phyloP scores from a whole-genome alignment of 1,140 invertebrate genomes.

The Drosophila sulfurigaster region DNA sequence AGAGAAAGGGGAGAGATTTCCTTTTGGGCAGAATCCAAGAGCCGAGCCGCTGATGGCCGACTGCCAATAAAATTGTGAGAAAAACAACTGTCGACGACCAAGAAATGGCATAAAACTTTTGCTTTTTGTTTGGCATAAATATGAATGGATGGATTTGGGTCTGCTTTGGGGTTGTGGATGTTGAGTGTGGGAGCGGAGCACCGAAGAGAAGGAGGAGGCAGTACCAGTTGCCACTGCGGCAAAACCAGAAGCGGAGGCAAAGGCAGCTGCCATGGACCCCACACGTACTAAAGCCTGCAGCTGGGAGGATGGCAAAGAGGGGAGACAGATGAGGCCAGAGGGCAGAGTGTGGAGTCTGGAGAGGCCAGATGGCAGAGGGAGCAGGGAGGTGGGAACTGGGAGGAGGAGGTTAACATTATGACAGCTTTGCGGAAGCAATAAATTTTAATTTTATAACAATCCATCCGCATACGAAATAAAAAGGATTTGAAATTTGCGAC shows the following conservation, averaged over 20 bases:
- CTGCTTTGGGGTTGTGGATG: background rate
- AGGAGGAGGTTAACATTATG: conserved; percentile 37
- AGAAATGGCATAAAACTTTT: conserved; percentile 74
- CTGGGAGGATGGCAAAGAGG: too few species aligned
- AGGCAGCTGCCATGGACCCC: conserved; percentile 10
- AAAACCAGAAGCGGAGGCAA: conserved; percentile 29
- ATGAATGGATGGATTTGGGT: conserved; percentile 73
- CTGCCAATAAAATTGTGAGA: conserved; percentile 74
- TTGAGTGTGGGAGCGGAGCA: conserved; percentile 7
- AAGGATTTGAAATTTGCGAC: conserved; percentile 51
- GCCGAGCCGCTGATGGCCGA: conserved; percentile 65
- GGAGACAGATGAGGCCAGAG: background rate
- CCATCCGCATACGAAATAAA: conserved; percentile 61
- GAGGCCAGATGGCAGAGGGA: background rate
- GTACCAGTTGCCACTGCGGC: conserved; percentile 51
- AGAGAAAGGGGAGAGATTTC: background rate
- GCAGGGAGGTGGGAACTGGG: background rate
- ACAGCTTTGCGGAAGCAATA: conserved; percentile 71
- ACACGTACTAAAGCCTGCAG: conserved; percentile 18
- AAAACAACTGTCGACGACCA: conserved; percentile 73
- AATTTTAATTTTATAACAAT: conserved; percentile 73
- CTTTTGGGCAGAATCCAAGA: conserved; percentile 47
- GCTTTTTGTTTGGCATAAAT: conserved; percentile 76
- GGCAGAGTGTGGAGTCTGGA: background rate
- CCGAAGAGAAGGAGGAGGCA: background rate